Base-by-base conservation (phyloP, 2,888 invertebrate species). In the Dolichopus griseipennis region DNA sequence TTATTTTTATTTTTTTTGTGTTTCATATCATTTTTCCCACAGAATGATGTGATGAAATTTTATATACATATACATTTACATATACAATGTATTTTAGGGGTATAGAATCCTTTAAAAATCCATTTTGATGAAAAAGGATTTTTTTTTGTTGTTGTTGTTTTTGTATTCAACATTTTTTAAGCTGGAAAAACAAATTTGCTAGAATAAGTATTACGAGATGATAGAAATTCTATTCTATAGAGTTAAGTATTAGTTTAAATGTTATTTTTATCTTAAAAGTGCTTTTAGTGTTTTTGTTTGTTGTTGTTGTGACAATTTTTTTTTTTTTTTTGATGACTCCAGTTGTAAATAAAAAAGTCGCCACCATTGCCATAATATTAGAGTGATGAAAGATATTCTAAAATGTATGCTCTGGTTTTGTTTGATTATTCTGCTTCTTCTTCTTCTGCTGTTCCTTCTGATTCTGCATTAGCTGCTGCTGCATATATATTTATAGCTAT, bases 31-130 rank as follows among this genome's bases (percentile, higher is more conserved):
- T 27, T n/a, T 15, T 52, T 52, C 18, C 52, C 52, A 52, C 52
- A 52, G 52, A 52, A 52, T n/a, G 52, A 52, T 52, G 52, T 52
- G 52, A 52, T 52, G 52, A 52, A 52, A 52, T 52, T 52, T 52
- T 6, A 52, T n/a, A 52, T 52, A 52, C 6, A 52, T 15, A 52
- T 15, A 52, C 6, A 52, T 52, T 12, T 52, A n/a, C n/a, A n/a
- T n/a, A 52, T 52, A 52, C 52, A n/a, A 52, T 52, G 18, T 52
- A 18, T 41, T 4, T 4, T 52, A 52, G 1, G 52, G 8, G 18
- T 52, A 52, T 52, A 6, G 52, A 52, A 18, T 52, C n/a, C 52
- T 15, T 52, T 12, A 41, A 41, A 52, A 52, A 12, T 52, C 18
- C n/a, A 18, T 52, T 52, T 52, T 41, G 41, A 41, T 41, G 41